Percentiles rank a stretch among this genome's conserved stretches.
phyloP scores from a whole-genome alignment of 1,140 invertebrate species.

The Drosophila pruinosa region DNA sequence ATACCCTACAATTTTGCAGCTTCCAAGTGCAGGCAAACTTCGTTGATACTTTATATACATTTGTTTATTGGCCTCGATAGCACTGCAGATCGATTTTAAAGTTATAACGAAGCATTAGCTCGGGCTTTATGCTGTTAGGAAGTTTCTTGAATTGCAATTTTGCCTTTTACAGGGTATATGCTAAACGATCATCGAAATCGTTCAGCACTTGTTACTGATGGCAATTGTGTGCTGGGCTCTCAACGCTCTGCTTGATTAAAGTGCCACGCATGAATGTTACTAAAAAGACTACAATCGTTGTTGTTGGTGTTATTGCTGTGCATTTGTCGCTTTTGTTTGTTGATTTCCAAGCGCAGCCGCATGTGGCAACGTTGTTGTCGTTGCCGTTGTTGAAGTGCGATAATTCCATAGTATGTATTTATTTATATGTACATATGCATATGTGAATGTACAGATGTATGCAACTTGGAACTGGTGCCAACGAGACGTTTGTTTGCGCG shows the following conservation, averaged over 20 bases:
- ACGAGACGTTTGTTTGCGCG: conserved; percentile 52
- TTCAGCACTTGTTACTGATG: conserved; percentile 11
- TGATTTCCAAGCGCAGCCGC: conserved; percentile 41
- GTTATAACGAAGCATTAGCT: too few species aligned
- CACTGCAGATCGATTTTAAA: too few species aligned
- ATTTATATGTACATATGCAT: neutral
- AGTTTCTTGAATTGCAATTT: too few species aligned
- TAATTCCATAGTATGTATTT: conserved; percentile 56
- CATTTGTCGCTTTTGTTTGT: conserved; percentile 69
- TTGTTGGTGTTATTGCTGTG: conserved; percentile 33
- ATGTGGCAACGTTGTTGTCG: conserved; percentile 27
- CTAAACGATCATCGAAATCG: neutral
- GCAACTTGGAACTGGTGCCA: conserved; percentile 12
- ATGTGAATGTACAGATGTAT: neutral
- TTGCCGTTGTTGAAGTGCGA: conserved; percentile 70
- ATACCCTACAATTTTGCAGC: conserved; percentile 28
- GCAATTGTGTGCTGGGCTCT: conserved; percentile 25
- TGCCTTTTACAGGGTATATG: neutral
- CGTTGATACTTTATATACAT: neutral
- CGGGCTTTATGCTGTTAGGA: too few species aligned
- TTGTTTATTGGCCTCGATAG: neutral
- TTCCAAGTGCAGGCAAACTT: neutral
- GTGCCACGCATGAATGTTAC: conserved; percentile 17
- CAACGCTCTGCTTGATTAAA: conserved; percentile 53
- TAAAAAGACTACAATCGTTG: neutral